Conservation (phyloP, 2,888 invertebrate species). For the Tolmerus cingulatus region DNA sequence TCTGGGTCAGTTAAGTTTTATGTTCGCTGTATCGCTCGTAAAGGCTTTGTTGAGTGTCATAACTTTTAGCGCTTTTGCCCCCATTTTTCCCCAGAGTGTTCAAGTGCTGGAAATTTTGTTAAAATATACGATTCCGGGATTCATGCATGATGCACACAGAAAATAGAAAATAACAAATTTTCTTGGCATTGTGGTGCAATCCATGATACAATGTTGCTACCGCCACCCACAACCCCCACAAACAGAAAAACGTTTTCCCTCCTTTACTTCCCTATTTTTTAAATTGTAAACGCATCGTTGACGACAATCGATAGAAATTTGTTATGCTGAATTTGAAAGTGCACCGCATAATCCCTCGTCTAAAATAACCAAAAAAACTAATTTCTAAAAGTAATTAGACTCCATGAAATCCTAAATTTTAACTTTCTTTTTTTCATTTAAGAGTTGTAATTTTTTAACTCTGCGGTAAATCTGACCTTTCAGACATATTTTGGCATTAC, state of each 20-base stretch:
- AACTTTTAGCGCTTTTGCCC: background rate
- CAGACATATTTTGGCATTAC: too few relatives aligned
- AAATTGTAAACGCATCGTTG: background rate
- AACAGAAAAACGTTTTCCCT: background rate
- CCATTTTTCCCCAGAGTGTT: background rate
- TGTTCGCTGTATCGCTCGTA: background rate
- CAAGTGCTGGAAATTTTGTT: background rate
- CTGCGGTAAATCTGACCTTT: too few relatives aligned
- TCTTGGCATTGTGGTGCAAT: background rate
- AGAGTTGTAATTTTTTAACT: too few relatives aligned
- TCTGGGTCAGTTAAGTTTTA: constrained; percentile 5
- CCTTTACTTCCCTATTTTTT: background rate
- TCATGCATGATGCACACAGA: background rate
- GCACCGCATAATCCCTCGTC: background rate
- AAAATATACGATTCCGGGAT: background rate
- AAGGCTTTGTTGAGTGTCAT: background rate
- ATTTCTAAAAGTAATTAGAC: too few relatives aligned
- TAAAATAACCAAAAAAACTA: background rate
- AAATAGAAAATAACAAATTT: background rate
- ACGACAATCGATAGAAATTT: background rate
- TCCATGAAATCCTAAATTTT: too few relatives aligned
- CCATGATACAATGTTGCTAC: background rate
- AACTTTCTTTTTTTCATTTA: too few relatives aligned
- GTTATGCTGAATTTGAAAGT: background rate
- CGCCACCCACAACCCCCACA: too few relatives aligned